Evolutionary conservation across 2,113 vertebrate species (phyloP), one percentile per base, ranked within the genome.

Genomic region (Ammospiza nelsoni): DNA sequence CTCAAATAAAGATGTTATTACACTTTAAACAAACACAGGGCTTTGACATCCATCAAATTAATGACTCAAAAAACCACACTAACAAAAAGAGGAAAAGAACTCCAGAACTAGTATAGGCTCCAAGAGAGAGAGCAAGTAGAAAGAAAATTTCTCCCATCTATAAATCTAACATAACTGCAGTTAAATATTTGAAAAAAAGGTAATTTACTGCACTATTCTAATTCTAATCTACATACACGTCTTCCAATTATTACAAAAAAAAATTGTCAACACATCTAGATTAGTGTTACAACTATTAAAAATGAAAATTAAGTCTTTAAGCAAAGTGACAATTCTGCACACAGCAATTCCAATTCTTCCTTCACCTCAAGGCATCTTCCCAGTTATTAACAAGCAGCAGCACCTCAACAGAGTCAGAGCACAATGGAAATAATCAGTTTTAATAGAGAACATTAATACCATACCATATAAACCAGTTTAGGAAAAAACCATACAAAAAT

Each of bases 31-130:
- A 94, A 86, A 94, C 31, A 22, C 7, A 65, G 28, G 35, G n/a
- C 65, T 81, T 88, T 90, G 68, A 89, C 62, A 94, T 61, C n/a
- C 22, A 78, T 86, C 80, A 84, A 72, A 55, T 63, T 48, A 89
- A 93, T 68, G 58, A 44, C 65, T 75, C 44, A 74, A 84, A 85
- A 87, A 76, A 5, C 0, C 28, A 81, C 72, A 87, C 65, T 46
- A 89, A 80, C 52, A 75, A 67, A 89, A 81, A 84, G 37, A 86
- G 37, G 69, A 23, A 62, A 88, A 83, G 58, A 48, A 81, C 39
- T 77, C 28, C 55, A 87, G 29, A 90, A 94, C 16, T 17, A 37
- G 39, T 71, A 83, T 0, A 67, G 65, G 37, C 33, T 95, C 33
- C 9, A 28, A 67, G 23, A 78, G n/a, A 62, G 22, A 69, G 10